Base-by-base conservation (phyloP, 1,140 invertebrate genomes). In the Drosophila orosa region DNA sequence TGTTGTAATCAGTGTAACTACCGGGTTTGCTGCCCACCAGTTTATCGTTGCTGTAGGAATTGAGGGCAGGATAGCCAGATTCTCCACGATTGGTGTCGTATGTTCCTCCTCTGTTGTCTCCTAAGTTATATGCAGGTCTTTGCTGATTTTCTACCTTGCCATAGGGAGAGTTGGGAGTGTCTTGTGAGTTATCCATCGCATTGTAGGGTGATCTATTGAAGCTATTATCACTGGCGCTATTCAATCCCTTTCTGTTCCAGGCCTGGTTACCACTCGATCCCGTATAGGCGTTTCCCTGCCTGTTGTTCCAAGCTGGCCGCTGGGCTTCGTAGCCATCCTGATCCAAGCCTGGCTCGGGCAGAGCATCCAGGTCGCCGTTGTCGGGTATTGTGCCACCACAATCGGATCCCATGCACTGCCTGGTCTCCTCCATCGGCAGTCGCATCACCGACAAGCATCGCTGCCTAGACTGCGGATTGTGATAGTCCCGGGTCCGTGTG, bases 351-450 rank as follows among this genome's bases (percentile, higher is more conserved):
- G 54, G 56, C 17, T 86, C 71, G 1, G 66, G 62, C 2, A 73
- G 7, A 1, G 47, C 76, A 25, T 89, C 76, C 3, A 63, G 35
- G 12, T 84, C 85, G 3, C 73, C 76, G n/a, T 74, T 79, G 5
- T 80, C 74, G 13, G 81, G 40, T 63, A 90, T 90, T 15, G 60
- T 73, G 5, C 86, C 90, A 3, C 83, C 90, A 24, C 90, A 91
- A n/a, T 89, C 74, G 0, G 67, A 52, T 1, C 80, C 90, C 12
- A 57, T 59, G 33, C 90, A 91, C 9, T 66, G 44, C 0, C 48
- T 40, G 1, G 60, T 71, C 48, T 91, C 86, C 50, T 90, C 76
- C 33, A 91, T 22, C 0, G 85, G 85, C 5, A 87, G 27, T 8
- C 60, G 45, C 25, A 78, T 47, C 0, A 66, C 76, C 15, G 85